Conservation (phyloP, 2,797 vertebrate genomes). For the Sebastolobus alascanus region DNA sequence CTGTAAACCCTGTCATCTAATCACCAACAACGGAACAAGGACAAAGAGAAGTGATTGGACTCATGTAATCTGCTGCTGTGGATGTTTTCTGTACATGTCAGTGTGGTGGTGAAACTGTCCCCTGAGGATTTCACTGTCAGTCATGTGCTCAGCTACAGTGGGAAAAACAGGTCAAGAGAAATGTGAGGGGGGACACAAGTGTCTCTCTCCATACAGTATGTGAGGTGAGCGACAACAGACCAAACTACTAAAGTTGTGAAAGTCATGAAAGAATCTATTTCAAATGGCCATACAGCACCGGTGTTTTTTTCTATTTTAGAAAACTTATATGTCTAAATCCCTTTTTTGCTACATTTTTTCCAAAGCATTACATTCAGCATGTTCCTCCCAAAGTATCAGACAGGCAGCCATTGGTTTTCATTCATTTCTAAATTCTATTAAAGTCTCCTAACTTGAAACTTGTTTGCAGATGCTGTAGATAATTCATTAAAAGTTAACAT, state of each 20-base stretch:
- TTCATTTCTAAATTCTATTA: not conserved
- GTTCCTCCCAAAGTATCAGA: not conserved
- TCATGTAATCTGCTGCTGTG: slow-evolving; percentile 46
- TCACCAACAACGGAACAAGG: slow-evolving; percentile 31
- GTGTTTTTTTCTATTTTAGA: not conserved
- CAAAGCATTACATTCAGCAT: not conserved
- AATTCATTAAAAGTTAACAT: not conserved
- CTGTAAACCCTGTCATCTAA: slow-evolving; percentile 60
- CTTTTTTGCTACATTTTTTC: no score
- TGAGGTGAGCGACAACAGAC: not conserved
- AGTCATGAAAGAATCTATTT: not conserved
- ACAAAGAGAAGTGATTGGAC: slow-evolving; percentile 56
- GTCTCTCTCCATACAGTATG: not conserved
- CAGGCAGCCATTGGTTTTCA: not conserved
- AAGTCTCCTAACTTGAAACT: not conserved
- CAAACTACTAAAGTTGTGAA: no score
- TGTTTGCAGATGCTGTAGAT: not conserved
- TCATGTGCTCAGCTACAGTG: slow-evolving; percentile 5
- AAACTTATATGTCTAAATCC: no score
- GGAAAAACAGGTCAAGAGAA: slow-evolving; percentile 28
- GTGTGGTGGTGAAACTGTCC: slow-evolving; percentile 23
- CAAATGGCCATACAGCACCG: not conserved
- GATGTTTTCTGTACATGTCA: slow-evolving; percentile 28
- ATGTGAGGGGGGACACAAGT: not conserved
- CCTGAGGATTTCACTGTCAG: slow-evolving; percentile 36